Evolutionary conservation across 2,113 vertebrate species (phyloP).

Genomic region (Menura novaehollandiae): DNA sequence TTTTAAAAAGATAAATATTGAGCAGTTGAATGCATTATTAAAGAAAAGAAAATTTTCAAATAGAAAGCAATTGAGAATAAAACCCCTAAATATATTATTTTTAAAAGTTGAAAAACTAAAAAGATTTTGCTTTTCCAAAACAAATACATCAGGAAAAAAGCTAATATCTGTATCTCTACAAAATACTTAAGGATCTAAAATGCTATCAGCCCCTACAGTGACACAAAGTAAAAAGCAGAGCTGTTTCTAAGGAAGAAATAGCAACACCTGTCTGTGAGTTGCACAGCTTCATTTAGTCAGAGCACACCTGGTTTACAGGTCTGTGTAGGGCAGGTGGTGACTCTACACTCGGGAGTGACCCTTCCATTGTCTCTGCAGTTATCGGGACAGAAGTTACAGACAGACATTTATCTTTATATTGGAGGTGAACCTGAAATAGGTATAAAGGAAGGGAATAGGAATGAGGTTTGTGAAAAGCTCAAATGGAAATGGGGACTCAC

Average conservation of each 20-base stretch:
- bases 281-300: neutral
- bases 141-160: neutral
- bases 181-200: neutral
- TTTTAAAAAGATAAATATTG: neutral
- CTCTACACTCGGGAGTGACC: neutral
- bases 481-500: neutral
- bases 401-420: neutral
- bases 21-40: neutral
- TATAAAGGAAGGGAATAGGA: neutral
- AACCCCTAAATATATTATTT: neutral
- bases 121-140: neutral
- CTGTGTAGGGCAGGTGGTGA: neutral
- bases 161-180: neutral
- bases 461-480: neutral
- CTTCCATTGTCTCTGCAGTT: accelerated
- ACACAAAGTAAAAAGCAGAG: neutral
- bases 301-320: neutral
- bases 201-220: neutral
- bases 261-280: neutral
- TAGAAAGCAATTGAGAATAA: neutral
- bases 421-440: neutral
- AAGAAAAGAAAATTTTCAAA: neutral
- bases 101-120: neutral
- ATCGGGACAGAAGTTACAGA: neutral
- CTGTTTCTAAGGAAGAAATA: neutral